Evolutionary conservation across 2,797 vertebrate species (phyloP), one percentile per base, ranked within the genome.

Genomic region (Bufotes viridis): DNA sequence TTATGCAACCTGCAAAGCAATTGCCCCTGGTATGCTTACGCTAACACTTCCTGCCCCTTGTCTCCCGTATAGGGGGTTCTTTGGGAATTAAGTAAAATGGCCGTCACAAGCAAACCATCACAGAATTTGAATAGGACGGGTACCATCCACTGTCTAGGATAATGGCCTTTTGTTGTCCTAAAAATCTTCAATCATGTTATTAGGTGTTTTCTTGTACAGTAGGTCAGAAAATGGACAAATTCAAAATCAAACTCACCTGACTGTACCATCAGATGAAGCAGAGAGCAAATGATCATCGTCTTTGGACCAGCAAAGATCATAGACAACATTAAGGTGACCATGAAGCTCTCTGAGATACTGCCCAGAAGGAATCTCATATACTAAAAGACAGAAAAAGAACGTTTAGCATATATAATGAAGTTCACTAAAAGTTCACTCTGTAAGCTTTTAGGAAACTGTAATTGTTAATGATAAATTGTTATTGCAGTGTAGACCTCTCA

Each of bases 361-460:
- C 24, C 98, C 98, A 88, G 98, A 98, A 86, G 98, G 98, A 92
- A 99, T 98, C 93, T 99, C 97, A 91, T 98, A 99, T 81, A 99
- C 98, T 99, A 93, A 65, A 86, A 87, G 91, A 93, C 81, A 82
- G 81, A 86, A 29, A 89, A 93, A 90, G 76, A 26, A 82, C 55
- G 1, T 7, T 65, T 78, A 53, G 13, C n/a, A 17, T 6, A 14
- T 24, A n/a, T 7, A 49, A 51, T 51, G 18, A 11, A n/a, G 55
- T 55, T 55, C 14, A 24, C 20, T 15, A 53, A 17, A 22, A 63
- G 10, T 63, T 9, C 12, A 65, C 42, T 42, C 42, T 42, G 42
- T 42, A 42, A 42, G 42, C 42, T 42, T 42, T 42, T 7, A 42
- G 42, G 42, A 42, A 42, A 42, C 4, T 42, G 42, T 42, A 3